Base-by-base conservation (phyloP, 1,140 invertebrate genomes). In the Diachasmimorpha longicaudata region DNA sequence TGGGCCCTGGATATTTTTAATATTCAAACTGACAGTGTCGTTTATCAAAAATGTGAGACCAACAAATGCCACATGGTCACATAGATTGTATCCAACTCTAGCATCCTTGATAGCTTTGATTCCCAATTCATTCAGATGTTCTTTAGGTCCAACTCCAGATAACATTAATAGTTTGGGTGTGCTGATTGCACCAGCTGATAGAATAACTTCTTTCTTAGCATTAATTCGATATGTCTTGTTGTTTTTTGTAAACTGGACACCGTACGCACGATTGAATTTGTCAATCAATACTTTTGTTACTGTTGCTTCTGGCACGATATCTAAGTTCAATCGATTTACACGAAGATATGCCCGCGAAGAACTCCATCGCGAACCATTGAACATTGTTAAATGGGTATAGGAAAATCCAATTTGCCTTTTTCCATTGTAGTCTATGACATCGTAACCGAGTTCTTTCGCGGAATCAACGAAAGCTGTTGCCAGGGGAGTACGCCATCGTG, bases 51-150 rank as follows among this genome's bases (percentile, higher is more conserved):
- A 93, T 0, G 88, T 90, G 44, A 94, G 80, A 0, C 92, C 93
- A 0, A 92, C 87, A 78, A 93, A 94, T 4, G 91, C 92, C 68
- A 94, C 89, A 79, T 96, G 95, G 78, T 96, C 95, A 81, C 94
- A 93, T 21, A 96, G 81, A 6, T 91, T 92, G 80, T 92, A 87
- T 0, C 95, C 95, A 0, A 95, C 94, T 66, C 89, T 91, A 13
- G 93, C 85, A 76, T 94, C 91, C 81, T 93, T 86, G 9, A 95
- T 84, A 0, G 93, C 85, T 0, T 91, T 88, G 23, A 96, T 93
- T 0, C 92, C 91, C 0, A 95, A 85, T 31, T 92, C 90, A 55
- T 92, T 84, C 2, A 97, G 86, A 78, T 95, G 92, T 23, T 92
- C 86, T 73, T 83, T 90, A 0, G 93, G 94, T 4, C 94, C 95